A percentile compares a stretch with the other conserved stretches of the same genome.
These are phyloP conservation scores for Daboia siamensis DNA, from an alignment of 2,113 vertebrate species.

Conservation along the genomic window DNA sequence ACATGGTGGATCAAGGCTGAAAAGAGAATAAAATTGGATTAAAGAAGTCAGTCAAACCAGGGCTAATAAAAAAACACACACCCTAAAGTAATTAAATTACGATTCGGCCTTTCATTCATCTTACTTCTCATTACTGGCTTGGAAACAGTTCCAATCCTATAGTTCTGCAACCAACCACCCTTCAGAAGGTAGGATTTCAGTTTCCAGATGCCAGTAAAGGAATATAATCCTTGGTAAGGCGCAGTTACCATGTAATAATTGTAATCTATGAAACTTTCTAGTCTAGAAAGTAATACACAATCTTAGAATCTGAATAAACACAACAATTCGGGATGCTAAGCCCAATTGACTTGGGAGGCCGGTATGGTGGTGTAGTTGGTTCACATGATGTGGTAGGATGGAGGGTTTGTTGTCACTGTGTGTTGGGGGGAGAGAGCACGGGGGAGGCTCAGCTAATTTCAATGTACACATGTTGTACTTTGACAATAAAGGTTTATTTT, in stretches of 20 bases:
- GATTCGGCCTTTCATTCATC: background rate
- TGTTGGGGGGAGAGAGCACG: no score
- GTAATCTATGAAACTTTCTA: background rate
- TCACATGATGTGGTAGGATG: no score
- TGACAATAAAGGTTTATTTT: no score
- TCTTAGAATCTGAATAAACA: background rate
- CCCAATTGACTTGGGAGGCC: no score
- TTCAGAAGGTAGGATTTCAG: background rate
- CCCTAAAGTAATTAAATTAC: background rate
- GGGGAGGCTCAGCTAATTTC: no score
- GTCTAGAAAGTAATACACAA: background rate
- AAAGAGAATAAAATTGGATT: background rate
- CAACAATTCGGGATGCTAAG: background rate
- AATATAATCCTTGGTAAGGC: background rate
- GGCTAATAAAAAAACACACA: background rate
- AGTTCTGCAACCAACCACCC: background rate
- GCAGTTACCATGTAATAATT: background rate
- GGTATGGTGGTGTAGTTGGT: no score
- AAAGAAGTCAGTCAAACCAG: background rate
- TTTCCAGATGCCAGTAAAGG: background rate
- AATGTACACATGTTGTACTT: no score
- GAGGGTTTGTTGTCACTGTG: no score
- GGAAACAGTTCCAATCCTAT: background rate
- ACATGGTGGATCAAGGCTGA: constrained; percentile 69
- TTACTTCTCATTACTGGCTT: no score